A percentile compares a stretch with the other conserved stretches of the same genome.
Conservation (phyloP, 2,113 vertebrate species). For the Zapornia atra region DNA sequence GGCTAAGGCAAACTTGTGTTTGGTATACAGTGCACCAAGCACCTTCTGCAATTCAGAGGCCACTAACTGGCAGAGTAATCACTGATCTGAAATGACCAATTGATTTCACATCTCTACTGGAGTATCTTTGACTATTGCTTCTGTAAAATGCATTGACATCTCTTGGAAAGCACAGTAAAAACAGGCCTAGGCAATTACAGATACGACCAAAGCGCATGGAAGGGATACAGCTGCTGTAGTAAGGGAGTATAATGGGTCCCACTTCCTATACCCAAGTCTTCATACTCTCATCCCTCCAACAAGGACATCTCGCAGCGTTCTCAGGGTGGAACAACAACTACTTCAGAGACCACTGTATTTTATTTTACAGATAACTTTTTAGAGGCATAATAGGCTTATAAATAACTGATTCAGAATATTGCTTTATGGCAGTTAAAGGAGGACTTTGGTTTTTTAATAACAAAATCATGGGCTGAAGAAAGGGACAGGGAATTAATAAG, state of each 20-base stretch:
- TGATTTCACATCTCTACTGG: background rate
- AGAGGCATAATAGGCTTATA: background rate
- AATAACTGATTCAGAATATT: background rate
- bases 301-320: background rate
- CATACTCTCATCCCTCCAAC: background rate
- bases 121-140: background rate
- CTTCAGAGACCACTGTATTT: background rate
- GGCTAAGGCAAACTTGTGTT: background rate
- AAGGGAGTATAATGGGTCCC: background rate
- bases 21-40: background rate
- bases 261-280: background rate
- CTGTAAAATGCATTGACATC: background rate
- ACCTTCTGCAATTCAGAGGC: background rate
- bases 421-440: background rate
- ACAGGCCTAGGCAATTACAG: background rate
- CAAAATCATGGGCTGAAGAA: background rate
- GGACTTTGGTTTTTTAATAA: background rate
- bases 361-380: background rate
- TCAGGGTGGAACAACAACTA: background rate
- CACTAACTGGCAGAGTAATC: background rate
- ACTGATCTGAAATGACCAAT: background rate
- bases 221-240: background rate
- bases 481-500: background rate
- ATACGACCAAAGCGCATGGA: background rate
- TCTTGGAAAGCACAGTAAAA: background rate